These are phyloP conservation scores for Hyla sarda DNA, from an alignment of 2,113 vertebrate species.

Conservation along the genomic window DNA sequence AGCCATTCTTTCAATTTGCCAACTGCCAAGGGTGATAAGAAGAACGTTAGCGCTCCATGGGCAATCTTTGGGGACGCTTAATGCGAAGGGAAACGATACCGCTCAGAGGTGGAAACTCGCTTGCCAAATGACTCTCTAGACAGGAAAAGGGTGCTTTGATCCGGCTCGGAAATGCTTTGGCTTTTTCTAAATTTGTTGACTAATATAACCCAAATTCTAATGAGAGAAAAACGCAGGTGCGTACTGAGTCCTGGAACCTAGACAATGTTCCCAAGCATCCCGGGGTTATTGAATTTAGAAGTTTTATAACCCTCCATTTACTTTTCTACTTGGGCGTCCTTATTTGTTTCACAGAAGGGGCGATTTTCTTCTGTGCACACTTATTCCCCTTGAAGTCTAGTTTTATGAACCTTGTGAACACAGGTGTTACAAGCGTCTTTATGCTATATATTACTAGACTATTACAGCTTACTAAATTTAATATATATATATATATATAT, in stretches of 20 bases:
- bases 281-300: neutral
- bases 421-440: neutral
- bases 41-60: constrained; percentile 43
- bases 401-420: neutral
- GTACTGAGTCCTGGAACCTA: neutral
- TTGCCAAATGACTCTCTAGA: constrained; percentile 51
- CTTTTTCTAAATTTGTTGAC: constrained; percentile 29
- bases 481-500: too few relatives aligned
- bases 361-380: neutral
- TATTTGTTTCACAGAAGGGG: neutral
- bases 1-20: constrained; percentile 59
- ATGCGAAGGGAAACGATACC: constrained; percentile 54
- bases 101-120: constrained; percentile 49
- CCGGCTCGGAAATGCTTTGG: constrained; percentile 29
- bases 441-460: too few relatives aligned
- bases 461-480: too few relatives aligned
- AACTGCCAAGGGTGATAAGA: constrained; percentile 58
- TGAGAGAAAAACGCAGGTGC: constrained; percentile 15
- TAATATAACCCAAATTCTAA: constrained; percentile 43
- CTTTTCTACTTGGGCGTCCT: neutral
- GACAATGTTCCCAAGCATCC: constrained; percentile 9
- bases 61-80: constrained; percentile 56
- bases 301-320: neutral
- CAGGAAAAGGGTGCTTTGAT: constrained; percentile 18
- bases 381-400: neutral